Evolutionary conservation across 2,888 invertebrate genomes (phyloP), one percentile per base, ranked within the genome.

Genomic region (Drosophila recens): DNA sequence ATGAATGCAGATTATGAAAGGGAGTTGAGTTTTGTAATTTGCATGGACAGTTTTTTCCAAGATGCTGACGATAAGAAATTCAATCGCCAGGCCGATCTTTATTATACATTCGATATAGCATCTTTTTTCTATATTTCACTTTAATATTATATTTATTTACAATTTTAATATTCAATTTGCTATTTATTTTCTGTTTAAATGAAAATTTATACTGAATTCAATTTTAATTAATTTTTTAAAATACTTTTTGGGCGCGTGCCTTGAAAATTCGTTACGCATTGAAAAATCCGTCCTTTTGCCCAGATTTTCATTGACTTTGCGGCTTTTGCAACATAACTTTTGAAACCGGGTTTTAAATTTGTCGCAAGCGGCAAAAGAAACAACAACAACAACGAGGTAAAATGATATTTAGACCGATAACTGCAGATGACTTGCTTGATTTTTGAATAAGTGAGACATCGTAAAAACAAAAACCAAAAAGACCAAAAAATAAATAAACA

Each of bases 371-470:
- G 51, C 70, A 75, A 67, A 27, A 27, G 6, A 27, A 27, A 27
- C 27, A 27, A 58, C 61, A 11, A 74, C 58, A 72, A 48, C 61
- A 11, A 74, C 56, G 71, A 70, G n/a, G 48, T 61, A 63, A 63
- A 80, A 70, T 56, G 52, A 73, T 73, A 86, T 88, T 68, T 87
- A 67, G 64, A 75, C 71, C 71, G 67, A 77, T 67, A 80, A 72
- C 58, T 79, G 67, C 67, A 67, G 69, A 79, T 89, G 89, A 85
- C 84, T 89, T 76, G 89, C 76, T 27, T 56, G 69, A 83, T 70
- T 74, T 67, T 73, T 61, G 54, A 77, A 78, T 69, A 67, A 75
- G 71, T 80, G 52, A 80, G 78, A 72, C 75, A 72, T 82, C 74
- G 75, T 56, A 36, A 64, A 62, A 51, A 33, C 10, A 65, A 58